Base-by-base conservation (phyloP, 2,797 vertebrate species). In the Hozukius guyotensis region DNA sequence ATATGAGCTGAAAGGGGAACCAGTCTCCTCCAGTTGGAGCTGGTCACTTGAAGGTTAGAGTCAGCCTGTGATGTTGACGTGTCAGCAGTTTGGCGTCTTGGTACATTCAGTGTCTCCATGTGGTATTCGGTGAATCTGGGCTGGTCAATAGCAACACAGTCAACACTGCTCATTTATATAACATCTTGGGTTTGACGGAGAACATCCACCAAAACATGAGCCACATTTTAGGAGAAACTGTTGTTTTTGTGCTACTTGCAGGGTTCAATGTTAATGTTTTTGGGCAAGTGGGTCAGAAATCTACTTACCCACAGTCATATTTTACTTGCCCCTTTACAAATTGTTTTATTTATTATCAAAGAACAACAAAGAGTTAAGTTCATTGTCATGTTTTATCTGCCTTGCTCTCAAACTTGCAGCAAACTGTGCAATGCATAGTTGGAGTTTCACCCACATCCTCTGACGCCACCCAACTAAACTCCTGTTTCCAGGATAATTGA, bases 1-100 rank as follows among this genome's bases (percentile, higher is more conserved):
- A 80, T 53, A 13, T 77, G 85, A 88, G 76, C 57, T 66, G 69
- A 80, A 74, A 88, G 79, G 53, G 38, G 77, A 77, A 56, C 38
- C 76, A 32, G 76, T 22, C 36, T 68, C 65, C 74, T 84, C 72
- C 72, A 9, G 82, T 27, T 55, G 68, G 69, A 80, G 75, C 49
- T 88, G 88, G 84, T 74, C 83, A 80, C 74, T 53, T 92, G 89
- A 90, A 91, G 92, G 92, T 92, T 88, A 83, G 72, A 78, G 80
- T 31, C 63, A 10, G 78, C 59, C 78, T 32, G 80, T 25, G 75
- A 60, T 72, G 63, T 34, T 82, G 83, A 71, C 8, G 82, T 75
- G 88, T 92, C 88, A 92, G 92, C 88, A 88, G 62, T 86, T 86
- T 75, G 81, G 14, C 49, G 60, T 66, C 72, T 18, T 80, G 84